Evolutionary conservation across 1,140 invertebrate genomes (phyloP), one percentile per base, ranked within the genome.

Genomic region (Conus betulinus): DNA sequence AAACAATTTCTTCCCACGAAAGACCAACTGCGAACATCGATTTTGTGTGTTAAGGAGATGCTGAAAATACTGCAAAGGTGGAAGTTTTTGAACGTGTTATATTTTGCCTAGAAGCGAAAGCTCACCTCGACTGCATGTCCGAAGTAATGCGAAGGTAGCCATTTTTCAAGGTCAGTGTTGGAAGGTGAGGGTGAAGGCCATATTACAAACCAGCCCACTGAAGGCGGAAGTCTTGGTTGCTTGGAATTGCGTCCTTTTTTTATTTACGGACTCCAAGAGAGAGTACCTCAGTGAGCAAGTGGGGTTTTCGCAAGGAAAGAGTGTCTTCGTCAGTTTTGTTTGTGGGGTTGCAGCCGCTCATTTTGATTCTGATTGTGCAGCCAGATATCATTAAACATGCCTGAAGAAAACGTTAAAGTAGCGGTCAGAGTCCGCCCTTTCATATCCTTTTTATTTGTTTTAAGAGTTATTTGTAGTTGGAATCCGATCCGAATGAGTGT

Each of bases 391-490:
- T 71, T 71, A 52, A 87, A 15, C 57, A 87, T 87, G 88, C 39
- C 84, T n/a, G 86, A 87, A 57, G 96, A 97, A 92, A 96, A 95
- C 91, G 95, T 97, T 3, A 95, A 95, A 91, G 96, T 97, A 39
- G 96, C 96, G 15, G 96, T 97, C 10, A 91, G 96, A 89, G 96
- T 97, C 60, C 94, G 96, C 51, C 96, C 96, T 89, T 97, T 97
- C 94, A 96, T 95, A 96, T 96, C 93, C 95, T 96, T 96, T 95
- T 91, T 10, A 52, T n/a, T 6, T 23, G 55, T 17, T 39, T 39
- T 27, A n/a, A 63, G 17, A 63, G 0, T 39, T 39, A 39, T 39
- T 39, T 39, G 39, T 39, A 39, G 39, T 39, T 39, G 39, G 39
- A 39, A 39, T 39, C 39, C 3, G 39, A 39, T 39, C 39, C 39